Base-by-base conservation (phyloP, 2,113 vertebrate genomes). In the Pterocles orientalis region DNA sequence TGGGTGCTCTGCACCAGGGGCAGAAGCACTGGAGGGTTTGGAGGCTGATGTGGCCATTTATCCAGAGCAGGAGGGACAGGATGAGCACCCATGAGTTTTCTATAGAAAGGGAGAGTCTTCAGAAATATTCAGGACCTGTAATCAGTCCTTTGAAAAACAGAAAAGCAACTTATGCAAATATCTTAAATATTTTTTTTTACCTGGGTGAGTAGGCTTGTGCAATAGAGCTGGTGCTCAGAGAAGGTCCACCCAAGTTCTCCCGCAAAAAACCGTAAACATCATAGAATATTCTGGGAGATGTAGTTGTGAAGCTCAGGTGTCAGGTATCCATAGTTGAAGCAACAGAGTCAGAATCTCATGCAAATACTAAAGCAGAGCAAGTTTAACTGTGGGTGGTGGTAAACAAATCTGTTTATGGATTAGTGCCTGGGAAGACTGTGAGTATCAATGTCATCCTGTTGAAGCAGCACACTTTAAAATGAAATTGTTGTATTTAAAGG, bases 331-430 rank as follows among this genome's bases (percentile, higher is more conserved):
- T 3, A 50, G 24, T 56, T 68, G 75, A 90, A 96, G 73, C 36
- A 90, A 78, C 47, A 41, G 34, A 66, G 18, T 57, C 19, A 89
- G 90, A 79, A 94, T 29, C 76, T 86, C 79, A 58, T 34, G n/a
- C 71, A 54, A 80, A 58, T n/a, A 47, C 34, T 68, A 39, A 75
- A 86, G n/a, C 34, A 33, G 64, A 33, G 7, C 34, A 64, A 85
- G 34, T 90, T 73, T 78, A 71, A 70, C 58, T 41, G 2, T 6
- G 26, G 16, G 7, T 70, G 39, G 43, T 3, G 20, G 48, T 41
- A 86, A 82, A 92, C 62, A 95, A 65, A 70, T 95, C 95, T 94
- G 28, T 90, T 68, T 77, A 91, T 90, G 83, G 95, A 96, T 96
- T 86, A 45, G 78, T 87, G 77, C 53, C 64, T 73, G 41, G 31